Base-by-base conservation (phyloP, 2,113 vertebrate species). In the Syngnathus floridae region DNA sequence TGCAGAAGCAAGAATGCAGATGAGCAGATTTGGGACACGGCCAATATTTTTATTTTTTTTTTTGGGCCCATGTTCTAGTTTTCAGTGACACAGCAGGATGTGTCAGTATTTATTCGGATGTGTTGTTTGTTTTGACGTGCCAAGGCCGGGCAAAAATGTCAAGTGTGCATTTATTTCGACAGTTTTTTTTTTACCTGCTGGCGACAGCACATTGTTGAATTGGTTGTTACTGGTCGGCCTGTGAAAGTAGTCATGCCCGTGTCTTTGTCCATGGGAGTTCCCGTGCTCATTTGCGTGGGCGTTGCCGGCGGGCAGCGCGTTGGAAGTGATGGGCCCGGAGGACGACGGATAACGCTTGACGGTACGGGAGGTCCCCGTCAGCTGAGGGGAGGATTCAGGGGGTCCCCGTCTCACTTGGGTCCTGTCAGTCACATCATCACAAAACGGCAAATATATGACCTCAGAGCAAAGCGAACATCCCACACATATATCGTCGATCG, bases 291-390 rank as follows among this genome's bases (percentile, higher is more conserved):
- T 51, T 7, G 45, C 17, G 2, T 54, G 70, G 10, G 73, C 16
- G 2, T 72, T 88, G 54, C 88, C 88, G 0, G 1, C 82, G 5
- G 93, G 93, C 8, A 97, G 84, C 14, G 91, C 91, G 13, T 98
- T 97, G 82, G 94, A 96, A 13, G 82, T 93, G 79, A 95, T 92
- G 7, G 93, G 94, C 68, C 90, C 88, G 12, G 82, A 82, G 8
- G 86, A 84, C 73, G 91, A 90, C 13, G 93, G 94, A 81, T 94
- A 93, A 40, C 94, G 94, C 22, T 93, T 92, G 65, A 94, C 89
- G 0, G 93, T 95, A 49, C 93, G 92, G 61, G 95, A 94, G 2
- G 86, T 79, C 54, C 91, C 93, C 2, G 86, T 74, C 26, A 92
- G 91, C 79, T 90, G 91, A 66, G 90, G 90, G 51, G 90, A 77